phyloP scores from a whole-genome alignment of 2,113 vertebrate genomes.

The Notiomystis cincta region DNA sequence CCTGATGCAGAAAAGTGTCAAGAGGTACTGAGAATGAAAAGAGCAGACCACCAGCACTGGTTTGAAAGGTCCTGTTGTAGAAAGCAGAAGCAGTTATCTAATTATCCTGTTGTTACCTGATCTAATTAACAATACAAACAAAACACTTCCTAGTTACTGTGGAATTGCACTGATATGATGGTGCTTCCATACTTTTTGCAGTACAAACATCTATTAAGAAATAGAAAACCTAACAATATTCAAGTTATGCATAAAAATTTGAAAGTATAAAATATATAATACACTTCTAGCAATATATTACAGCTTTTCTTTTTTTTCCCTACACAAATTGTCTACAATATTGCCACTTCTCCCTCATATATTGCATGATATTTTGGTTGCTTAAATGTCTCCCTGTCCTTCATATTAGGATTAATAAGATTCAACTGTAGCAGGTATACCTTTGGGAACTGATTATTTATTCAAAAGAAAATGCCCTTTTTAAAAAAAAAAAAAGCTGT shows the following conservation, averaged over 20 bases:
- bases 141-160: background rate
- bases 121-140: background rate
- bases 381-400: background rate
- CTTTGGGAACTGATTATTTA: conserved; percentile 11
- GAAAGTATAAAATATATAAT: background rate
- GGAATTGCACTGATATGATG: background rate
- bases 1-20: background rate
- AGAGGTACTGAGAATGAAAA: background rate
- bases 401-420: background rate
- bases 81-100: background rate
- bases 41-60: background rate
- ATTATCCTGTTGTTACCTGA: background rate
- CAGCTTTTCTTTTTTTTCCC: background rate
- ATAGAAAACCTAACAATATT: background rate
- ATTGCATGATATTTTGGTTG: background rate
- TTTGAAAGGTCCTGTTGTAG: background rate
- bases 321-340: background rate
- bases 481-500: background rate
- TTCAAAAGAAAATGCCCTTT: background rate
- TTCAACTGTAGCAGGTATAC: background rate
- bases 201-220: background rate
- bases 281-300: background rate
- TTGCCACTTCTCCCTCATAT: background rate
- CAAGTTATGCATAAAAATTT: background rate
- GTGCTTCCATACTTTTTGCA: background rate